These are phyloP conservation scores for Polypterus senegalus DNA, from an alignment of 2,113 vertebrate species.

Conservation along the genomic window DNA sequence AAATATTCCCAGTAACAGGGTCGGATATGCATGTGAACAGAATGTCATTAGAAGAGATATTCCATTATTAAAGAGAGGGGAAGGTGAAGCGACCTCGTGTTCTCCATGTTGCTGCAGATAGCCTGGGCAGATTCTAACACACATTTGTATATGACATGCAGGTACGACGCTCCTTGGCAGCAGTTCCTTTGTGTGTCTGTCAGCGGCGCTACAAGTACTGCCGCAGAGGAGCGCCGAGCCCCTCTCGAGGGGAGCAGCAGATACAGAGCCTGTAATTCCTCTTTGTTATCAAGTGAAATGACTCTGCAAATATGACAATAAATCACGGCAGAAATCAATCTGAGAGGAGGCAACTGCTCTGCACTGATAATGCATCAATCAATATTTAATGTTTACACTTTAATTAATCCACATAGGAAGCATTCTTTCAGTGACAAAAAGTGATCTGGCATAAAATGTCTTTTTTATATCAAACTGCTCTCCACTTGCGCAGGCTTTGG, in stretches of 20 bases:
- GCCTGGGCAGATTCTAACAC: too few relatives aligned
- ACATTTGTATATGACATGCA: too few relatives aligned
- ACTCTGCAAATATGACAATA: conserved; percentile 99
- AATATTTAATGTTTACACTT: conserved; percentile 99
- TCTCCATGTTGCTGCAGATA: too few relatives aligned
- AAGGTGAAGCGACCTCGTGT: too few relatives aligned
- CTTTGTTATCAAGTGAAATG: conserved; percentile 98
- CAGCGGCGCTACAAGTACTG: too few relatives aligned
- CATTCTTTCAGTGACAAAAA: conserved; percentile 97
- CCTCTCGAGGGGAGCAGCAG: conserved; percentile 19
- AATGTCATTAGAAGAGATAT: too few relatives aligned
- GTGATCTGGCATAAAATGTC: conserved; percentile 84
- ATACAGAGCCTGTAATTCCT: conserved; percentile 71
- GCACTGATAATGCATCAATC: conserved; percentile 99
- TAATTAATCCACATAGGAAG: conserved; percentile 98
- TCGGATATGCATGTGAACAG: too few relatives aligned
- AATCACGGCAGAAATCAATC: conserved; percentile 98
- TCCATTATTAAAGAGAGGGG: too few relatives aligned
- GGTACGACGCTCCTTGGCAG: too few relatives aligned
- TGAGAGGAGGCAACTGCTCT: conserved; percentile 89
- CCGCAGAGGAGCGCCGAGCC: too few relatives aligned
- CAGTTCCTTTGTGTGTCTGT: too few relatives aligned
- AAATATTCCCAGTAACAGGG: too few relatives aligned
- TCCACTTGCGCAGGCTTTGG: conserved; percentile 54
- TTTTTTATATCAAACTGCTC: conserved; percentile 72